Conservation (phyloP, 2,113 vertebrate genomes). For the Bubalus kerabau region DNA sequence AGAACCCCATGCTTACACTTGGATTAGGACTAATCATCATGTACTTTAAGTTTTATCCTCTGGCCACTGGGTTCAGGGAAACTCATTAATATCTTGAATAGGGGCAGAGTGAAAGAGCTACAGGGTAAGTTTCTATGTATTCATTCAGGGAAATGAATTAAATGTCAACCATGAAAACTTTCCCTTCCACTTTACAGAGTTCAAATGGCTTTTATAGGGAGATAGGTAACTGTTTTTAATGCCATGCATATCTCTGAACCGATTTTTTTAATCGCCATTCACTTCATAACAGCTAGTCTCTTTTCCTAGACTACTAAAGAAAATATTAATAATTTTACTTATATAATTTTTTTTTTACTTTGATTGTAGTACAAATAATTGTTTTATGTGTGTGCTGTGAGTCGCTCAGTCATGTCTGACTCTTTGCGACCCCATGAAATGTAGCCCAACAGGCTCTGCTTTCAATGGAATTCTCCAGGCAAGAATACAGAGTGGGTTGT, state of each 20-base stretch:
- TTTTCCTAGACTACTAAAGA: background rate
- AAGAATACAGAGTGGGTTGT: background rate
- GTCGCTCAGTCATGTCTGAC: background rate
- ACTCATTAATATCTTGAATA: background rate
- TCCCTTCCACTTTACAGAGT: background rate
- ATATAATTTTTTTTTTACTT: background rate
- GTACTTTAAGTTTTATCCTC: background rate
- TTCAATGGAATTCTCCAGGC: background rate
- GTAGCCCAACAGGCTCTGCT: background rate
- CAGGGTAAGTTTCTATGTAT: background rate
- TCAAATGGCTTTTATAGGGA: background rate
- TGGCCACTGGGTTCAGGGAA: background rate
- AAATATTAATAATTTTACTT: background rate
- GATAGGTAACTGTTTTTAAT: background rate
- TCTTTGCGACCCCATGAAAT: background rate
- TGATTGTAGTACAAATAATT: background rate
- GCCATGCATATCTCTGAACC: background rate
- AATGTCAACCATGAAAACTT: background rate
- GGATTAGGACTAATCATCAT: background rate
- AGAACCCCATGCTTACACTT: background rate
- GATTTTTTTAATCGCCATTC: background rate
- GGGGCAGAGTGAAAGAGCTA: background rate
- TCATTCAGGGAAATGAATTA: conserved; percentile 27
- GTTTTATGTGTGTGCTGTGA: background rate
- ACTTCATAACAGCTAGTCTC: background rate